phyloP scores from a whole-genome alignment of 2,888 invertebrate species.

The Drosophila putrida region DNA sequence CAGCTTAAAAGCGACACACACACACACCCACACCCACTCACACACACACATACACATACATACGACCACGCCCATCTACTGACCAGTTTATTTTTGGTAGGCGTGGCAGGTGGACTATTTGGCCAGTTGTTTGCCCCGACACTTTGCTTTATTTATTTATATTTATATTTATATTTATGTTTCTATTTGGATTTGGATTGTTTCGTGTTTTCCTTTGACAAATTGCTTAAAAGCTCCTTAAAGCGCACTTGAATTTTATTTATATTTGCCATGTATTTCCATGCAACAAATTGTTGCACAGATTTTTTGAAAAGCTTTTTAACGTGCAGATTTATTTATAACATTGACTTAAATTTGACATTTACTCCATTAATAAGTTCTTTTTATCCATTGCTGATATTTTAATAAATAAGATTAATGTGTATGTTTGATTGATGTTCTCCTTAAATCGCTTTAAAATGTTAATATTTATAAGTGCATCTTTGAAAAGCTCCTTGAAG shows the following conservation, averaged over 20 bases:
- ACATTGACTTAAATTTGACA: too few species aligned
- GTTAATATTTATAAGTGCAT: too few species aligned
- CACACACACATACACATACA: neutral
- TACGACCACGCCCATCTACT: neutral
- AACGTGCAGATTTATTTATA: neutral
- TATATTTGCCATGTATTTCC: neutral
- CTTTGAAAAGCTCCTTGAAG: neutral
- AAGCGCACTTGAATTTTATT: constrained; percentile 4
- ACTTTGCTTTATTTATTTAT: constrained; percentile 55
- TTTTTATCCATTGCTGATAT: too few species aligned
- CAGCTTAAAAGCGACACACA: constrained; percentile 66
- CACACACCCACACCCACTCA: constrained; percentile 4
- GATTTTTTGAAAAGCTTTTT: neutral
- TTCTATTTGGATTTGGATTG: constrained; percentile 37
- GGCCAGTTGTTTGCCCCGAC: constrained; percentile 7
- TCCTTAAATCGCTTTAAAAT: too few species aligned
- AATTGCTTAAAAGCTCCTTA: constrained; percentile 47
- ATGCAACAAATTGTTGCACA: too few species aligned
- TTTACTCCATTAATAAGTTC: neutral
- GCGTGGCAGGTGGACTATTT: constrained; percentile 34
- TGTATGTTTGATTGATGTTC: too few species aligned
- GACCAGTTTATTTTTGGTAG: constrained; percentile 28
- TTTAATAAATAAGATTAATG: too few species aligned
- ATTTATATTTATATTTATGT: constrained; percentile 46
- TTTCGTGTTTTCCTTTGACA: constrained; percentile 41